Evolutionary conservation across 2,797 vertebrate species (phyloP).

Genomic region (Sternarchorhynchus goeldii): DNA sequence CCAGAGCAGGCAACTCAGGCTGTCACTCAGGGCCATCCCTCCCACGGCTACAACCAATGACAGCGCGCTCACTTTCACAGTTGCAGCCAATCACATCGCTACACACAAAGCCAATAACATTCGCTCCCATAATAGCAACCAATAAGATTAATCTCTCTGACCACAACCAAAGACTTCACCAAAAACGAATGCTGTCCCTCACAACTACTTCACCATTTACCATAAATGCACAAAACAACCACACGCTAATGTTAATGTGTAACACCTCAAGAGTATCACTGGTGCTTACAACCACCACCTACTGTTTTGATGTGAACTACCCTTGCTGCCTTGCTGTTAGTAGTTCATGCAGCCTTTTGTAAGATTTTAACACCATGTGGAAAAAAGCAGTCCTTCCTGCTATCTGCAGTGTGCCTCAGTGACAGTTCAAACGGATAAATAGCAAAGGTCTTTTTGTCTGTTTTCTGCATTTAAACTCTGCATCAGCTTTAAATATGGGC

Average conservation of each 20-base stretch:
- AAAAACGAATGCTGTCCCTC: neutral
- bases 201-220: constrained; percentile 1
- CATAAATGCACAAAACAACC: neutral
- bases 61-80: constrained; percentile 52
- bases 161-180: neutral
- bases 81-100: constrained; percentile 45
- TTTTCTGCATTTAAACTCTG: neutral
- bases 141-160: neutral
- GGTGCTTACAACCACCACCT: neutral
- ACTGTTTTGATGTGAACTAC: too few relatives aligned
- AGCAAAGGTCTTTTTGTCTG: neutral
- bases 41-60: constrained; percentile 53
- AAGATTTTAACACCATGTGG: too few relatives aligned
- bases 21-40: constrained; percentile 70
- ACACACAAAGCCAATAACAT: constrained; percentile 37
- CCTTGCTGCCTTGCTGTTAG: too few relatives aligned
- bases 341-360: too few relatives aligned
- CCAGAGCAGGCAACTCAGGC: constrained; percentile 88
- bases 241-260: neutral
- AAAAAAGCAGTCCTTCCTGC: too few relatives aligned
- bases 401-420: too few relatives aligned
- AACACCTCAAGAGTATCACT: neutral
- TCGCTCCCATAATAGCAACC: neutral
- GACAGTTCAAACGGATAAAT: neutral
- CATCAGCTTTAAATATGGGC: too few relatives aligned